Evolutionary conservation across 2,888 invertebrate species (phyloP).

Genomic region (Xestoiulus laeticollis): DNA sequence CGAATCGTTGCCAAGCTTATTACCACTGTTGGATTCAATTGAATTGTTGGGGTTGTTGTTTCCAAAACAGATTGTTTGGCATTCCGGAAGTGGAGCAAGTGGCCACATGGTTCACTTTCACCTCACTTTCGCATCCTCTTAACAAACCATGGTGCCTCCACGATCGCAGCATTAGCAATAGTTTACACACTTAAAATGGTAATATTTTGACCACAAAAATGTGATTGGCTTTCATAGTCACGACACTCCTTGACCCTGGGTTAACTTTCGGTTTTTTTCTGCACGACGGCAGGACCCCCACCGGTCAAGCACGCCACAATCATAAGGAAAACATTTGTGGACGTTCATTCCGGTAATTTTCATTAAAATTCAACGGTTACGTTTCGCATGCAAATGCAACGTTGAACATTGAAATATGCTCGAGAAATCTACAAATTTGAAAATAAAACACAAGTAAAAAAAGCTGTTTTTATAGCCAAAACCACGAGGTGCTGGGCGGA

Average conservation of each 20-base stretch:
- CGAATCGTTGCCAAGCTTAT: not conserved
- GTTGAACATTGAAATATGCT: not conserved
- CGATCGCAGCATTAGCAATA: conserved; percentile 23
- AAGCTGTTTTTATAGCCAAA: too few relatives aligned
- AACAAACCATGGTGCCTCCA: not conserved
- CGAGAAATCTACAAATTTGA: not conserved
- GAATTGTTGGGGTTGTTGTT: not conserved
- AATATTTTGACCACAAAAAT: conserved; percentile 28
- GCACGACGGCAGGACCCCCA: conserved; percentile 24
- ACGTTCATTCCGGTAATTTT: not conserved
- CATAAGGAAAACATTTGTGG: not conserved
- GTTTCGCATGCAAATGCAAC: not conserved
- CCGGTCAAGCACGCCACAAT: not conserved
- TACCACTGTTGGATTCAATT: not conserved
- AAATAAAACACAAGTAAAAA: too few relatives aligned
- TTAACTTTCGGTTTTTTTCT: not conserved
- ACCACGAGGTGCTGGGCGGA: not conserved
- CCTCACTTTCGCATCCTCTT: not conserved
- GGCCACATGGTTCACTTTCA: not conserved
- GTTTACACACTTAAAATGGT: conserved; percentile 3
- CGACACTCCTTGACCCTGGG: not conserved
- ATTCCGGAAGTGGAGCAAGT: not conserved
- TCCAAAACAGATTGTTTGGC: not conserved
- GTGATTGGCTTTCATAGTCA: conserved; percentile 35
- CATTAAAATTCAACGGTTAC: not conserved